phyloP scores from a whole-genome alignment of 1,140 invertebrate species.

The Mamestra configurata region DNA sequence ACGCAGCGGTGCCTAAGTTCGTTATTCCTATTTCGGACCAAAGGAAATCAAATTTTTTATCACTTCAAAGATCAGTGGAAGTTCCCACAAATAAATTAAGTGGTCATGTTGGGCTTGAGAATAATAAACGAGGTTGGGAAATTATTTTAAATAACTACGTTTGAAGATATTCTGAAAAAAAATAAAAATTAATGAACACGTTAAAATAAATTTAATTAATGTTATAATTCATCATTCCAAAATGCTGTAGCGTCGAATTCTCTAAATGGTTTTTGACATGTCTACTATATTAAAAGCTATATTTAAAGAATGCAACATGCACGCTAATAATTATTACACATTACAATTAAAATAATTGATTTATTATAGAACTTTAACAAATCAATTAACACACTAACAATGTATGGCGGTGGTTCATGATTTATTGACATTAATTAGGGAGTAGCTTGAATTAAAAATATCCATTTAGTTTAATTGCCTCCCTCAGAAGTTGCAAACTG shows the following conservation, averaged over 20 bases:
- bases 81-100: conserved; percentile 20
- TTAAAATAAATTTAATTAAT: conserved; percentile 17
- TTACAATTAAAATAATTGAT: conserved; percentile 8
- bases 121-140: conserved; percentile 11
- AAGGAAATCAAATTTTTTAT: conserved; percentile 34
- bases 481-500: background rate
- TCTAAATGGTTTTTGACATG: background rate
- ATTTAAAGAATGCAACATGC: background rate
- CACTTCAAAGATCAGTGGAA: conserved; percentile 19
- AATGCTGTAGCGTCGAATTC: background rate
- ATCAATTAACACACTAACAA: background rate
- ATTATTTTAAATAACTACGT: background rate
- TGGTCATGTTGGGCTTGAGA: conserved; percentile 7
- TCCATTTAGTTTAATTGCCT: background rate
- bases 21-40: conserved; percentile 39
- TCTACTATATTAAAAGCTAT: too few relatives aligned
- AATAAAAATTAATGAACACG: background rate
- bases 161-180: background rate
- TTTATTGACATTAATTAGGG: background rate
- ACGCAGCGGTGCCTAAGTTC: conserved; percentile 27
- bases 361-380: conserved; percentile 1
- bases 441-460: background rate
- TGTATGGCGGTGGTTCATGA: background rate
- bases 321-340: background rate
- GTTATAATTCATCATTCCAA: background rate